phyloP scores from a whole-genome alignment of 2,113 vertebrate species.

The Ploceus nigricollis region DNA sequence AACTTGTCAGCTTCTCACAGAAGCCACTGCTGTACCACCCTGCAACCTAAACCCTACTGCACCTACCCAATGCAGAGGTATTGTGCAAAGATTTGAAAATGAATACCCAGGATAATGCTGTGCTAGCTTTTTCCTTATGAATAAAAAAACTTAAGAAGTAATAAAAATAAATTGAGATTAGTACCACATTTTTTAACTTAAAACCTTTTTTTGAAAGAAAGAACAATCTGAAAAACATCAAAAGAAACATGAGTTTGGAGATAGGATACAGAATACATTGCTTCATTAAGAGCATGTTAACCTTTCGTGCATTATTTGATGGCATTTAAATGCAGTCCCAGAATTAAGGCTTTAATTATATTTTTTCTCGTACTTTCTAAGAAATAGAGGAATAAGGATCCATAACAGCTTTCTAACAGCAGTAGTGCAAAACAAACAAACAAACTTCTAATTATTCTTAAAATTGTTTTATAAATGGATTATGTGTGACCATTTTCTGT shows the following conservation, averaged over 20 bases:
- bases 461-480: background rate
- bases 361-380: background rate
- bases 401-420: background rate
- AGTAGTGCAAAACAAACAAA: background rate
- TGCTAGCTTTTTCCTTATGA: background rate
- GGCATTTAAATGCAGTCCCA: background rate
- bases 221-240: background rate
- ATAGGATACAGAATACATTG: background rate
- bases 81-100: background rate
- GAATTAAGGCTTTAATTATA: background rate
- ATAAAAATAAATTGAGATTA: background rate
- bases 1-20: background rate
- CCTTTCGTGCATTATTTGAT: background rate
- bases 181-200: background rate
- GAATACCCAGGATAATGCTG: background rate
- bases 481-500: background rate
- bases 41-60: background rate
- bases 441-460: background rate
- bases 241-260: background rate
- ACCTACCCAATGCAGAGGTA: background rate
- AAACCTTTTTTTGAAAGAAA: background rate
- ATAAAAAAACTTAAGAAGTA: background rate
- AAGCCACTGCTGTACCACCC: background rate
- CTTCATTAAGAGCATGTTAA: background rate
- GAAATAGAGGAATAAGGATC: background rate